Percentiles rank a stretch among this genome's conserved stretches.
phyloP scores from a whole-genome alignment of 2,113 vertebrate genomes.

The Ellobius talpinus region DNA sequence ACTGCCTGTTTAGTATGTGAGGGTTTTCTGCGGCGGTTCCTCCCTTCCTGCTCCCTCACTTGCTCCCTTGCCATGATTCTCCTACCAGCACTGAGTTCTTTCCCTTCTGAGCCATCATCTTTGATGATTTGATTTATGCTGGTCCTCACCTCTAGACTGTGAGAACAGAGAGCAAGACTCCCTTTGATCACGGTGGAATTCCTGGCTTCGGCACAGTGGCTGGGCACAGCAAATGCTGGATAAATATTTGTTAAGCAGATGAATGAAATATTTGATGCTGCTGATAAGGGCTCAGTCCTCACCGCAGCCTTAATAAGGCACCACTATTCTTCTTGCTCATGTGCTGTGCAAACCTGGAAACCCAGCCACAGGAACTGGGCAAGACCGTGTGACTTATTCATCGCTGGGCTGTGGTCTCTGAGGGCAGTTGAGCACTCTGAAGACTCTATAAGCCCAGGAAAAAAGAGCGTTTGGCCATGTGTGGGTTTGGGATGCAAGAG shows the following conservation, averaged over 20 bases:
- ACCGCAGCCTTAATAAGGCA: neutral
- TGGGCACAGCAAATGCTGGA: constrained; percentile 21
- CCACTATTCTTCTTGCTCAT: neutral
- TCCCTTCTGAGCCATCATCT: constrained; percentile 9
- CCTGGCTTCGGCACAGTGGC: constrained; percentile 6
- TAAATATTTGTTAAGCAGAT: constrained; percentile 62
- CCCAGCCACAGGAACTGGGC: neutral
- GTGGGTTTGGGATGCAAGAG: neutral
- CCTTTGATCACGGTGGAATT: constrained; percentile 54
- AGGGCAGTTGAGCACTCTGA: neutral
- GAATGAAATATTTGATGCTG: constrained; percentile 50
- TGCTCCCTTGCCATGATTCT: neutral
- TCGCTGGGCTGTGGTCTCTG: neutral
- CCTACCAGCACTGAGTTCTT: neutral
- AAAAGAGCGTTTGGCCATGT: neutral
- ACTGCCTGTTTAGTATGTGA: neutral
- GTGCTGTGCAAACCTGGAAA: constrained; percentile 6
- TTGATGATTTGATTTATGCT: constrained; percentile 24
- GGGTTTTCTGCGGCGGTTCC: constrained; percentile 4
- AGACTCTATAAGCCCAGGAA: neutral
- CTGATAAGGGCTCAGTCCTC: constrained; percentile 15
- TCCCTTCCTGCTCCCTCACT: neutral
- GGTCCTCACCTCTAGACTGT: neutral
- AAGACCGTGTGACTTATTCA: neutral
- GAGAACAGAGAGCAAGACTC: constrained; percentile 19